Conservation (phyloP, 2,888 invertebrate genomes). For the Sepiola atlantica region DNA sequence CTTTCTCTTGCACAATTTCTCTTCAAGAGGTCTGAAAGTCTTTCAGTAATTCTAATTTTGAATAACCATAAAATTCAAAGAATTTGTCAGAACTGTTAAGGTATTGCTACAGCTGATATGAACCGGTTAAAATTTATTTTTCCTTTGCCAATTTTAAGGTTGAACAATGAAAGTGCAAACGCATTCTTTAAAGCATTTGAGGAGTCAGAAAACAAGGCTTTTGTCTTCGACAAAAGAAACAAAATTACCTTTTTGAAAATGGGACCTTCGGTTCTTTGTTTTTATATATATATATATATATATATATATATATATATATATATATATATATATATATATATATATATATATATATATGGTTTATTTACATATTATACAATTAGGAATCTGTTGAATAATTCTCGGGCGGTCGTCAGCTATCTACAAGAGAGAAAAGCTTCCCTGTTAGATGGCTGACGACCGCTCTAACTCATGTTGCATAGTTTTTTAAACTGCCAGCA, state of each 20-base stretch:
- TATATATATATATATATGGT: too few species aligned
- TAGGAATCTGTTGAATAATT: not conserved
- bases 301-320: not conserved
- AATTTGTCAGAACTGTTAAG: not conserved
- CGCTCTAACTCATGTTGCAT: too few species aligned
- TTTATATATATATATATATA: not conserved
- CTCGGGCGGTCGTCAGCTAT: too few species aligned
- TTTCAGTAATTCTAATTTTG: not conserved
- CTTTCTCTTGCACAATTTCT: constrained; percentile 18
- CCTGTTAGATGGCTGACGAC: too few species aligned
- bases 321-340: too few species aligned
- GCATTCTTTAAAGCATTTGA: not conserved
- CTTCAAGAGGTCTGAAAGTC: not conserved
- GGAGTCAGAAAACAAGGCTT: not conserved
- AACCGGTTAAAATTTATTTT: not conserved
- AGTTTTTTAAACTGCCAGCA: not conserved
- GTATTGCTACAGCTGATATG: not conserved
- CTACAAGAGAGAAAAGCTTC: too few species aligned
- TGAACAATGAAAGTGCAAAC: not conserved
- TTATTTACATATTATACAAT: not conserved
- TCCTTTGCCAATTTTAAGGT: not conserved
- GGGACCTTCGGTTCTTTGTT: not conserved
- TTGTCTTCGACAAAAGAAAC: not conserved
- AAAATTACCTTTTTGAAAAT: not conserved
- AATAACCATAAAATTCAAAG: not conserved